phyloP scores from a whole-genome alignment of 1,140 invertebrate genomes.

The Proales similis region DNA sequence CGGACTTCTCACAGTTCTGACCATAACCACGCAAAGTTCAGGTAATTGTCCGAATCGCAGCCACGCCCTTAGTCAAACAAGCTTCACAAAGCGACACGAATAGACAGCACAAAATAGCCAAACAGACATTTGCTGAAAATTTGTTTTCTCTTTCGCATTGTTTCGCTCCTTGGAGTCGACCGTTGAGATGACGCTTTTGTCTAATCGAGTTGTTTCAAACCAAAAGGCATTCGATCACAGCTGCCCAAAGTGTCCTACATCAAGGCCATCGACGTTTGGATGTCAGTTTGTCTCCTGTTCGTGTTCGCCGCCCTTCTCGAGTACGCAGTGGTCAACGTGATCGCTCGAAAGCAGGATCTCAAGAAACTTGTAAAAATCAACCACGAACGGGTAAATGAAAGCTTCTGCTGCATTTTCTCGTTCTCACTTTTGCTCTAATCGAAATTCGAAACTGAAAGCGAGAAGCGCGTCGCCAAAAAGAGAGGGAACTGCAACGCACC shows the following conservation, averaged over 20 bases:
- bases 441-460: neutral
- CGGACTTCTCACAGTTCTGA: conserved; percentile 50
- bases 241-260: conserved; percentile 55
- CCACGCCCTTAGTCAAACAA: conserved; percentile 40
- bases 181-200: too few species aligned
- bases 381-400: conserved; percentile 13
- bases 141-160: neutral
- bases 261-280: conserved; percentile 58
- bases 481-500: neutral
- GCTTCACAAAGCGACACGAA: too few species aligned
- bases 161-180: too few species aligned
- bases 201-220: conserved; percentile 12
- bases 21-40: conserved; percentile 50
- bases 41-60: conserved; percentile 41
- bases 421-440: neutral
- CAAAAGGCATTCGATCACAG: conserved; percentile 36
- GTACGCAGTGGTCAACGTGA: conserved; percentile 52
- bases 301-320: conserved; percentile 53
- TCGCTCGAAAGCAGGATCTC: conserved; percentile 34
- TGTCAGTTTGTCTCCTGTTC: conserved; percentile 56
- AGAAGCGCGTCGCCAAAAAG: neutral
- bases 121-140: conserved; percentile 26
- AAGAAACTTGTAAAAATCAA: conserved; percentile 10
- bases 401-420: neutral
- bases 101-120: too few species aligned